These are phyloP conservation scores for Gobius niger DNA, from an alignment of 2,113 vertebrate species.

Conservation along the genomic window DNA sequence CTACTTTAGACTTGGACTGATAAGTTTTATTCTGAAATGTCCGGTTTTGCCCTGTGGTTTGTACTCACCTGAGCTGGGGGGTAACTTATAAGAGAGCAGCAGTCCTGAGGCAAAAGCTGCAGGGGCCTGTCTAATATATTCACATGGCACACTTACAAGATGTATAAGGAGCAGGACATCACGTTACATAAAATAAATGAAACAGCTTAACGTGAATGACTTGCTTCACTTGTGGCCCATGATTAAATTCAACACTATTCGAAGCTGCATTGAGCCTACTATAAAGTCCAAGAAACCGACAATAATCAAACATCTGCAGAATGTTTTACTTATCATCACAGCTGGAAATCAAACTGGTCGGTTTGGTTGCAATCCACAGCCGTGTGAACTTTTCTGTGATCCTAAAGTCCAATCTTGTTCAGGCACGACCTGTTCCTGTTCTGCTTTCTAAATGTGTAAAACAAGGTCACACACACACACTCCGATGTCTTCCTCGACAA, in stretches of 20 bases:
- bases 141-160: neutral
- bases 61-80: neutral
- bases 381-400: slow-evolving; percentile 3
- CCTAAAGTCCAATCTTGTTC: slow-evolving; percentile 38
- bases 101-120: neutral
- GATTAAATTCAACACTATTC: neutral
- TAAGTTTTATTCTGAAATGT: neutral
- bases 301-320: neutral
- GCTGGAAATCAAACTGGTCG: neutral
- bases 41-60: neutral
- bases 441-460: slow-evolving; percentile 62
- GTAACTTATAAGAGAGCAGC: no score
- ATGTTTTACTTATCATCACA: neutral
- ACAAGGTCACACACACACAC: slow-evolving; percentile 52
- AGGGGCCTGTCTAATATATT: neutral
- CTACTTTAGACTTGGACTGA: neutral
- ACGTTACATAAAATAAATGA: neutral
- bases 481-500: slow-evolving; percentile 25
- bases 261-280: neutral
- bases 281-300: neutral
- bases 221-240: neutral
- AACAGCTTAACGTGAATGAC: no score
- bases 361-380: slow-evolving; percentile 3
- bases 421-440: slow-evolving; percentile 56
- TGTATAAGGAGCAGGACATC: neutral